Percentiles rank a stretch among this genome's conserved stretches.
phyloP scores from a whole-genome alignment of 2,797 vertebrate genomes.

The Sebastes matsubarae region DNA sequence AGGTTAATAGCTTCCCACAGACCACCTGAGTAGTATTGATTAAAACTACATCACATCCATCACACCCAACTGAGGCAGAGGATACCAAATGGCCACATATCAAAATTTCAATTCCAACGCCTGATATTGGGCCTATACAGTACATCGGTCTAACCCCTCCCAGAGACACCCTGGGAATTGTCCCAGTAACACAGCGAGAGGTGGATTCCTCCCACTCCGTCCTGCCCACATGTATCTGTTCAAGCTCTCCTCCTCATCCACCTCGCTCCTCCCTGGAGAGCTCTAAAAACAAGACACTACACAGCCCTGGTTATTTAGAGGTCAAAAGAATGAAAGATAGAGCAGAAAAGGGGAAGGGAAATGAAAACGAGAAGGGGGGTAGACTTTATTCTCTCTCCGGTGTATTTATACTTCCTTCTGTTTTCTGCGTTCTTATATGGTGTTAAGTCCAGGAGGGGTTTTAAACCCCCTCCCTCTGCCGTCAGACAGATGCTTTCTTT shows the following conservation, averaged over 20 bases:
- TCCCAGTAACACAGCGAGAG: conserved; percentile 79
- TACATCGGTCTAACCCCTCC: background rate
- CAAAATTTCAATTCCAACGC: conserved; percentile 8
- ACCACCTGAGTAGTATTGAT: conserved; percentile 54
- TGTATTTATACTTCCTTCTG: conserved; percentile 57
- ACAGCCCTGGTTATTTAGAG: conserved; percentile 86
- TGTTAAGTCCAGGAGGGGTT: conserved; percentile 57
- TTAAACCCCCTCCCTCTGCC: conserved; percentile 38
- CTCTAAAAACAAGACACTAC: conserved; percentile 89
- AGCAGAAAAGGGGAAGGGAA: conserved; percentile 37
- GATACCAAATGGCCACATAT: conserved; percentile 15
- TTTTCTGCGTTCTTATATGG: conserved; percentile 63
- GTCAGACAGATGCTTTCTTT: conserved; percentile 63
- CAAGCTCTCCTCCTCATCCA: conserved; percentile 79
- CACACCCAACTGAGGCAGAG: conserved; percentile 11
- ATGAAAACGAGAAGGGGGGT: conserved; percentile 29
- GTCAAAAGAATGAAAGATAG: conserved; percentile 72
- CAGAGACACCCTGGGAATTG: conserved; percentile 69
- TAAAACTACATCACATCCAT: conserved; percentile 41
- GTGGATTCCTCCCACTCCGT: conserved; percentile 87
- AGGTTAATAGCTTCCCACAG: conserved; percentile 39
- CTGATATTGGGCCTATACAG: background rate
- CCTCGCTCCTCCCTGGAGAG: conserved; percentile 74
- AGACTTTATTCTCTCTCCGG: conserved; percentile 52
- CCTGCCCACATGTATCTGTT: conserved; percentile 90